Evolutionary conservation across 2,113 vertebrate species (phyloP).

Genomic region (Nannobrachium achirus): DNA sequence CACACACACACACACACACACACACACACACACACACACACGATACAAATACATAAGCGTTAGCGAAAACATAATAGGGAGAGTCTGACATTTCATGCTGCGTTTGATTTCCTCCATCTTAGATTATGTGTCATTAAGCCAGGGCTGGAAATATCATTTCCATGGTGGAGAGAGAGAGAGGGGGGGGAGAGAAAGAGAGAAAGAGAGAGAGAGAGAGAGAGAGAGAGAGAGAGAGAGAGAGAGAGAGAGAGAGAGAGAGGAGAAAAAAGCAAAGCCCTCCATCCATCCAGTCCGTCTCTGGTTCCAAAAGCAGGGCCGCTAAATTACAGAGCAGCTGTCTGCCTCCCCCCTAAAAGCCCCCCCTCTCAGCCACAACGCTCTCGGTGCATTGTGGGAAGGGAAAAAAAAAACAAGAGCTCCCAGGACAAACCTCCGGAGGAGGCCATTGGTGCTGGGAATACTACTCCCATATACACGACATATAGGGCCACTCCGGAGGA

Average conservation of each 20-base stretch:
- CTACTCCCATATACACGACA: not conserved
- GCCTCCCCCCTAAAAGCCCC: not conserved
- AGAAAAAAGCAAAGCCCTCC: not conserved
- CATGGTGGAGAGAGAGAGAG: not conserved
- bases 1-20: no score
- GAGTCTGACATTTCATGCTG: not conserved
- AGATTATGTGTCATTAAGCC: slow-evolving; percentile 7
- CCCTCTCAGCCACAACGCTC: not conserved
- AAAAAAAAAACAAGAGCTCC: not conserved
- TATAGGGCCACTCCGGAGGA: not conserved
- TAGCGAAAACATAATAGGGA: not conserved
- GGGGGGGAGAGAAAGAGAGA: not conserved
- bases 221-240: not conserved
- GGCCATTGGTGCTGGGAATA: not conserved
- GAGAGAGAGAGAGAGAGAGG: not conserved
- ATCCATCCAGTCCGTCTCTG: not conserved
- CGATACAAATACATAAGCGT: no score
- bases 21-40: not conserved
- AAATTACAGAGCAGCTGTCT: slow-evolving; percentile 19
- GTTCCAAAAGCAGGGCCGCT: slow-evolving; percentile 10
- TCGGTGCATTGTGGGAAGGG: slow-evolving; percentile 10
- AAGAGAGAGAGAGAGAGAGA: not conserved
- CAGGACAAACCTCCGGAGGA: not conserved
- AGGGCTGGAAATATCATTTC: slow-evolving; percentile 9
- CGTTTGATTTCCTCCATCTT: slow-evolving; percentile 7